A percentile compares a stretch with the other conserved stretches of the same genome.
phyloP scores from a whole-genome alignment of 2,797 vertebrate species.

The Muscicapa comitata region DNA sequence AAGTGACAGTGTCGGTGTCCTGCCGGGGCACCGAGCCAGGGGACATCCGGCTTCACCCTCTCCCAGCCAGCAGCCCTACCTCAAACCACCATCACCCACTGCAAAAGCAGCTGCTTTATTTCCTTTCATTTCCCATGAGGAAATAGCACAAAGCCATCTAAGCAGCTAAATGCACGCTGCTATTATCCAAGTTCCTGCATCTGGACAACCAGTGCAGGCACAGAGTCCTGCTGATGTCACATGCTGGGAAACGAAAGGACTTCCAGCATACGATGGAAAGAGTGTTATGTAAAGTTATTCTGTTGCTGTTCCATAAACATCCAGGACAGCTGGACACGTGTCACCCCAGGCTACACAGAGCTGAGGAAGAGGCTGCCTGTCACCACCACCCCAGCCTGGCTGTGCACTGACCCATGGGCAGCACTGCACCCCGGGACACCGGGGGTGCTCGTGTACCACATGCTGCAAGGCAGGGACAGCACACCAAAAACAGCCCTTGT shows the following conservation, averaged over 20 bases:
- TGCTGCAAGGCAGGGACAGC: not conserved
- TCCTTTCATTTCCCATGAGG: not conserved
- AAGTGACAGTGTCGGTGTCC: accelerated
- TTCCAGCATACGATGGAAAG: not conserved
- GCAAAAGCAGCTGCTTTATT: not conserved
- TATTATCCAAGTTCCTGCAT: not conserved
- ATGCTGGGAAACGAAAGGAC: accelerated
- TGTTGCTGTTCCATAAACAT: not conserved
- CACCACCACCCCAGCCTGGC: accelerated
- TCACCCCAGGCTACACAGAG: not conserved
- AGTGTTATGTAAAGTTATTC: accelerated
- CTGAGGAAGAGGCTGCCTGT: not conserved
- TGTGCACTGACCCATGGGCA: not conserved
- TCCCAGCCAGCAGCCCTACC: not conserved
- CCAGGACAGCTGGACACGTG: accelerated
- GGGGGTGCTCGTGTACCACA: accelerated
- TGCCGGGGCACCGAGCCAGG: accelerated
- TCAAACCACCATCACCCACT: not conserved
- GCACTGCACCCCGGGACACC: accelerated
- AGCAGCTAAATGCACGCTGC: not conserved
- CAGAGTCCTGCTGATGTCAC: accelerated
- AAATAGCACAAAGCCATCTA: not conserved
- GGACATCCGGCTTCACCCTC: too few relatives aligned
- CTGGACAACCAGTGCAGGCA: accelerated
- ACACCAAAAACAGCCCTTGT: accelerated